Evolutionary conservation across 2,888 invertebrate genomes (phyloP), one percentile per base, ranked within the genome.

Genomic region (Ariolimax columbianus): DNA sequence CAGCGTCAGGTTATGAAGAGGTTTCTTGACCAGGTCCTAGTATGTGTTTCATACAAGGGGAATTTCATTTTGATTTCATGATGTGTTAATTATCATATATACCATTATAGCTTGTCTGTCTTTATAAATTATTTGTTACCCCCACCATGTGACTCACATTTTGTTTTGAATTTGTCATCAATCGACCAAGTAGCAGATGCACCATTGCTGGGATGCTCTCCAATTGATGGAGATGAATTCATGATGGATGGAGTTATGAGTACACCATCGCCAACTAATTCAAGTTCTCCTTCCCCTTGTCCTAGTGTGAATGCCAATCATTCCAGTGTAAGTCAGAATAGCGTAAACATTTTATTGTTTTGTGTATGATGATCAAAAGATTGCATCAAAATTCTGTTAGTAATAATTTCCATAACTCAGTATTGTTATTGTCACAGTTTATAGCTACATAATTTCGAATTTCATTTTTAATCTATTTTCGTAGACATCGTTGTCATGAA

Each of bases 231-330:
- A 86, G 94, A 94, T 66, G 91, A 91, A 84, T 90, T 82, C 47
- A 68, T 79, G 78, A 59, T 91, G 66, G 92, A 92, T 77, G 92
- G 91, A 87, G 87, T 92, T 78, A 93, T 94, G 79, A 93, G 92
- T 83, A 93, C 93, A 30, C 94, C 94, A 66, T 93, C 94, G 73
- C 94, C 93, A 80, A 93, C 92, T 86, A 93, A 93, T 87, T 93
- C 93, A 68, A 93, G 93, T 90, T 93, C 93, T 77, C 94, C 94
- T 36, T 93, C 93, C 87, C 93, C 93, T 91, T 93, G 93, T 93
- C 94, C 94, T 88, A 93, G 93, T 88, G 89, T 94, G 84, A 91
- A 91, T 86, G 86, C 89, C 73, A 94, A 94, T 91, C 94, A 94
- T 94, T 94, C 94, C 94, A 94, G 92, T 90, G 92, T 91, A 86